These are phyloP conservation scores for Linyphia triangularis DNA, from an alignment of 2,888 invertebrate genomes.

Conservation along the genomic window DNA sequence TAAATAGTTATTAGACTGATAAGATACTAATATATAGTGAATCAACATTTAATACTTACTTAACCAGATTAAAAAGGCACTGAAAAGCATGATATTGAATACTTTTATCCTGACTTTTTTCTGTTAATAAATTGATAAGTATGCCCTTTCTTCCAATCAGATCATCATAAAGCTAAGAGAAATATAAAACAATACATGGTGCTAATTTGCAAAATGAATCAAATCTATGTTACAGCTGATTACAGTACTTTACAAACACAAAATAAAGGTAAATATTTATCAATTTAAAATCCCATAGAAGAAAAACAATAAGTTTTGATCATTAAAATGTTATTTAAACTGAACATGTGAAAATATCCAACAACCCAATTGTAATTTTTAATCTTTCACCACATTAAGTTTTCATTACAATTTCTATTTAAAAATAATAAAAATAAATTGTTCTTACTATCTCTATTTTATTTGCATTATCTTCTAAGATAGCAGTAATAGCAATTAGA, in stretches of 20 bases:
- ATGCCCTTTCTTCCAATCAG: slow-evolving; percentile 39
- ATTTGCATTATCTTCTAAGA: slow-evolving; percentile 30
- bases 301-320: not conserved
- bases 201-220: not conserved
- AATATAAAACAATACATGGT: not conserved
- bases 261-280: no score
- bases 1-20: no score
- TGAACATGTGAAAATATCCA: no score
- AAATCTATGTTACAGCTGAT: not conserved
- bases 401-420: not conserved
- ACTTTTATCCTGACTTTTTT: slow-evolving; percentile 7
- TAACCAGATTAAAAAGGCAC: slow-evolving; percentile 28
- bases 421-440: not conserved
- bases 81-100: slow-evolving; percentile 49
- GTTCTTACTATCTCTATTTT: slow-evolving; percentile 27
- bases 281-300: not conserved
- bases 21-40: no score
- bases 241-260: no score
- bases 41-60: no score
- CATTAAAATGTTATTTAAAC: not conserved
- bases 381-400: no score
- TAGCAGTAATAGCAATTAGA: slow-evolving; percentile 30
- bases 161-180: slow-evolving; percentile 36
- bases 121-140: slow-evolving; percentile 18
- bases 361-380: no score